Percentiles rank a stretch among this genome's conserved stretches.
These are phyloP conservation scores for Vireo altiloquus DNA, from an alignment of 2,113 vertebrate genomes.

Conservation along the genomic window DNA sequence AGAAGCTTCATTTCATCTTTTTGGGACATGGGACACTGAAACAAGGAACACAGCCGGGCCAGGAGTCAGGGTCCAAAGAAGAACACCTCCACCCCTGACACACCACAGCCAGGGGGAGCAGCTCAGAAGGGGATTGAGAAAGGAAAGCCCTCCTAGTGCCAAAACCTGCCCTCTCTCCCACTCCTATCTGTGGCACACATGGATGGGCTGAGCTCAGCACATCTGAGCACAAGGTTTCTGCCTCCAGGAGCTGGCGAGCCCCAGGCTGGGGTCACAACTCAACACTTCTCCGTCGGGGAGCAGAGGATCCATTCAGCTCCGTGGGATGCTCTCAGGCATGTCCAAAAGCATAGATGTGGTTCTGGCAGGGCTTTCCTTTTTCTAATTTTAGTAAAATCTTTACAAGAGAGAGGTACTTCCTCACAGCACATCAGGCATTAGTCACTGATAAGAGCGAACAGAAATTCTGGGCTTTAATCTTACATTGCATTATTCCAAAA, in stretches of 20 bases:
- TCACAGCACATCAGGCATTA: not conserved
- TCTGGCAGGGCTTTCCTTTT: not conserved
- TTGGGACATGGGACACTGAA: no score
- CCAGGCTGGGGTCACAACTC: not conserved
- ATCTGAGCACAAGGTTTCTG: not conserved
- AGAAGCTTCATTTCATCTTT: no score
- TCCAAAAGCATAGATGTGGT: not conserved
- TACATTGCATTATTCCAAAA: not conserved
- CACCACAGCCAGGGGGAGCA: not conserved
- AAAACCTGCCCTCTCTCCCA: not conserved
- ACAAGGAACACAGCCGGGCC: no score
- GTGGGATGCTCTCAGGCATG: not conserved
- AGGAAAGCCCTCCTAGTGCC: not conserved
- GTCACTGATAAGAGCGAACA: not conserved
- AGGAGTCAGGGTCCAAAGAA: no score
- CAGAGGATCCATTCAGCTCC: not conserved
- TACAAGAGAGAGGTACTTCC: not conserved
- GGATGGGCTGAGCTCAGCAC: not conserved
- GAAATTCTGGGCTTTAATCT: not conserved
- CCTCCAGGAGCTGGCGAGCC: not conserved
- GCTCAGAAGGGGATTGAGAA: not conserved
- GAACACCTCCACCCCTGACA: no score
- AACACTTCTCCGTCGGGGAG: accelerated
- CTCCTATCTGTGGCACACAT: not conserved
- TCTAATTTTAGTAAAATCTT: not conserved